Conservation (phyloP, 1,140 invertebrate species). For the Arion vulgaris region DNA sequence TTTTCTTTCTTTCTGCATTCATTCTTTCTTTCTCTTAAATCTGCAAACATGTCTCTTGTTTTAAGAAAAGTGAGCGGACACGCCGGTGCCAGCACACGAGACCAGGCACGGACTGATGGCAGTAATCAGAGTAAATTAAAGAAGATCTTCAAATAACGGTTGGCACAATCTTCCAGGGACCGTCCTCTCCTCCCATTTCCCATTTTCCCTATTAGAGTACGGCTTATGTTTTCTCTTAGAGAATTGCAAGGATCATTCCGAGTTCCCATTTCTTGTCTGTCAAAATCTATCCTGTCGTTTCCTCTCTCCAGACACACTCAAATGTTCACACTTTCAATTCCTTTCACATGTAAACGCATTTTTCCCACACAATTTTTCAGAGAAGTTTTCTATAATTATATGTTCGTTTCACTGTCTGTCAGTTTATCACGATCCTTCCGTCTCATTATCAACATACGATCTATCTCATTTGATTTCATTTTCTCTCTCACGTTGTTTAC, state of each 20-base stretch:
- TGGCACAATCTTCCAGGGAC: neutral
- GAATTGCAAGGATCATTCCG: neutral
- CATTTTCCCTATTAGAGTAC: neutral
- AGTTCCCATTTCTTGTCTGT: neutral
- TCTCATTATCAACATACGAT: neutral
- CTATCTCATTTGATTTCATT: neutral
- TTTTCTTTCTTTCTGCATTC: too few species aligned
- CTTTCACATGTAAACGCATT: neutral
- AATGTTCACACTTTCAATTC: neutral
- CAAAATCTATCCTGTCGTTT: neutral
- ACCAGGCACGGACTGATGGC: too few species aligned
- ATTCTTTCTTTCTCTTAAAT: too few species aligned
- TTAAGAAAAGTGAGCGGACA: too few species aligned
- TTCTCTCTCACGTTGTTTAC: neutral
- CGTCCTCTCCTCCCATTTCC: neutral
- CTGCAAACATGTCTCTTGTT: too few species aligned
- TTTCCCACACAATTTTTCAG: neutral
- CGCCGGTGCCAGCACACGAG: too few species aligned
- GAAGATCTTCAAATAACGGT: conserved; percentile 4
- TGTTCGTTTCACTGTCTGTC: neutral
- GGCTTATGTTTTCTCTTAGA: neutral
- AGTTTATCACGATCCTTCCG: neutral
- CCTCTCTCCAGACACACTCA: neutral
- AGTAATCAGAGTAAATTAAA: conserved; percentile 9
- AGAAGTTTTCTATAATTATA: neutral